Evolutionary conservation across 2,113 vertebrate genomes (phyloP), one percentile per base, ranked within the genome.

Genomic region (Poicephalus meyeri): DNA sequence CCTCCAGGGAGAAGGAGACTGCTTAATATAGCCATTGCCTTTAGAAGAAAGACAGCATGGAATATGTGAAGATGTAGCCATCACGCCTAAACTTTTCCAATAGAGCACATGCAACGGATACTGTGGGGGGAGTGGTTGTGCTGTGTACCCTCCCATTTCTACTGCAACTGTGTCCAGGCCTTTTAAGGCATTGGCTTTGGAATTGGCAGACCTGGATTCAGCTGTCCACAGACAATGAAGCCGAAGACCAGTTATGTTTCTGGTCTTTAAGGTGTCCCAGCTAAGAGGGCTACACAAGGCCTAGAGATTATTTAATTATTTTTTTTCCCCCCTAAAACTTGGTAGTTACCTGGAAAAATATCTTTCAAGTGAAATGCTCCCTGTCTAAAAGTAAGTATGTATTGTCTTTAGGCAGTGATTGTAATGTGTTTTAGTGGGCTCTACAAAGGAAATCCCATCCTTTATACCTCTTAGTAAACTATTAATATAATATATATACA

Each of bases 21-120:
- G 13, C 42, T 87, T 13, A 50, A 64, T 33, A 39, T 16, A 80
- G 52, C 21, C 29, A 7, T 8, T 53, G 37, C 28, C 50, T 85
- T 71, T 31, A 44, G 63, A 47, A 80, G 33, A 49, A 31, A 18
- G 55, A 9, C 42, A 23, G 6, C 9, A 14, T 26, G 53, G 18
- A 60, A 39, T 3, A 25, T n/a, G 9, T 41, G 60, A 79, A 46
- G 25, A 33, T 10, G 44, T 10, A 86, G 35, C 39, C 31, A 5
- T 63, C 28, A 42, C 1, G 1, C 11, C 15, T 24, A 3, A 44
- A 13, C 13, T 63, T 70, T 53, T 53, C 58, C 0, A 5, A 6
- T 1, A 19, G 33, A 39, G 9, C 9, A 14, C 26, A 20, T 0
- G 4, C 10, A 26, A 2, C 1, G 1, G 5, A 16, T 33, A 11